Conservation (phyloP, 2,888 invertebrate genomes). For the Amphipoea lucens region DNA sequence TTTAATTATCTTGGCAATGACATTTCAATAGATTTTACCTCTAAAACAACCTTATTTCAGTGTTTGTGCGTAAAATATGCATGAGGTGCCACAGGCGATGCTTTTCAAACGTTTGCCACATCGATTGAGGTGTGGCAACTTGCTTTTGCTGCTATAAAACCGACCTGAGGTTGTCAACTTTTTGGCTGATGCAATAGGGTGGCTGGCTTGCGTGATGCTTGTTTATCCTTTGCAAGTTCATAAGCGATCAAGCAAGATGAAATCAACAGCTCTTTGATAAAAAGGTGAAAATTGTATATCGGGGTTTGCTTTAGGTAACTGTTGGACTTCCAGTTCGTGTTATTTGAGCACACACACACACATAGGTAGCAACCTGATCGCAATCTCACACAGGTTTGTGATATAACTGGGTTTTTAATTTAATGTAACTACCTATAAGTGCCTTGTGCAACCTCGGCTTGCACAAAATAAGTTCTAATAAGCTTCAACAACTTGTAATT, state of each 20-base stretch:
- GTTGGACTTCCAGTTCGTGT: conserved; percentile 62
- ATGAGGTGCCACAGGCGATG: conserved; percentile 57
- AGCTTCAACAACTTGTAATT: conserved; percentile 19
- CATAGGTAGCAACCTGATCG: conserved; percentile 38
- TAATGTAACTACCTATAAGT: conserved; percentile 38
- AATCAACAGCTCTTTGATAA: conserved; percentile 67
- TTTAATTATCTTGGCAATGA: conserved; percentile 60
- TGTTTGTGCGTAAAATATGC: conserved; percentile 39
- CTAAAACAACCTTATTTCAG: conserved; percentile 35
- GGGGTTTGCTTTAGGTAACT: conserved; percentile 49
- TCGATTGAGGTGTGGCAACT: conserved; percentile 76
- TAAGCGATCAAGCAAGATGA: conserved; percentile 70
- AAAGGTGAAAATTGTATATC: conserved; percentile 71
- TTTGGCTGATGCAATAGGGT: conserved; percentile 87
- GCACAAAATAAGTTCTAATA: conserved; percentile 39
- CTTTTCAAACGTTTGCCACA: conserved; percentile 68
- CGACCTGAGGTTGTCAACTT: conserved; percentile 79
- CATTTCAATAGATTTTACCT: conserved; percentile 51
- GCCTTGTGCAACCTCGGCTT: conserved; percentile 40
- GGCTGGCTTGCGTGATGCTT: conserved; percentile 80
- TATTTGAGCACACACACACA: conserved; percentile 54
- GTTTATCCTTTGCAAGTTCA: conserved; percentile 73
- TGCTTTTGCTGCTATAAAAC: conserved; percentile 74
- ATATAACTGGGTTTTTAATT: conserved; percentile 53
- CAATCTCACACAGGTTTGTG: conserved; percentile 59